Conservation (phyloP, 2,888 invertebrate genomes). For the Drosophila acutilabella region DNA sequence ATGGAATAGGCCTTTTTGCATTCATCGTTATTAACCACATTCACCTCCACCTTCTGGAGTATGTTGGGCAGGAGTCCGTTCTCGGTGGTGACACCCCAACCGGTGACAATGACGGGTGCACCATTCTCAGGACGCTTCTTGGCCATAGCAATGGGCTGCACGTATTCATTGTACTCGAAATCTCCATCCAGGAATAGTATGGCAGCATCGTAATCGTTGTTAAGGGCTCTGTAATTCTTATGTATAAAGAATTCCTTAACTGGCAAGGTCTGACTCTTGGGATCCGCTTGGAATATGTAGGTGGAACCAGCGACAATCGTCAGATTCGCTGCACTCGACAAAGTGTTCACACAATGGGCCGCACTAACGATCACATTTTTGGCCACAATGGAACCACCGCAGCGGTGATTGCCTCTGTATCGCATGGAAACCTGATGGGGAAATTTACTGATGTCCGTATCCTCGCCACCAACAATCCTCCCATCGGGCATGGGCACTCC, state of each 20-base stretch:
- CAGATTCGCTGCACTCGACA: slow-evolving; percentile 40
- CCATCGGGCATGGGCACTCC: slow-evolving; percentile 71
- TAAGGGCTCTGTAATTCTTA: slow-evolving; percentile 86
- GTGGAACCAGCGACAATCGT: slow-evolving; percentile 72
- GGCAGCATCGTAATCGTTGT: slow-evolving; percentile 87
- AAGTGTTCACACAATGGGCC: slow-evolving; percentile 73
- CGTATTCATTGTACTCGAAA: slow-evolving; percentile 76
- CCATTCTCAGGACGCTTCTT: slow-evolving; percentile 80
- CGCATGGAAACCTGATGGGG: slow-evolving; percentile 82
- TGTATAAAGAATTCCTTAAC: slow-evolving; percentile 86
- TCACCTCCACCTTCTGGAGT: slow-evolving; percentile 71
- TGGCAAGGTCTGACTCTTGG: slow-evolving; percentile 78
- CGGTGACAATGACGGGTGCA: slow-evolving; percentile 65
- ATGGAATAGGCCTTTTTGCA: slow-evolving; percentile 68
- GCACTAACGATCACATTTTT: slow-evolving; percentile 69
- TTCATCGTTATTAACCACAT: slow-evolving; percentile 60
- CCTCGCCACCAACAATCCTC: slow-evolving; percentile 74
- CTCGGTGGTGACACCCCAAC: slow-evolving; percentile 77
- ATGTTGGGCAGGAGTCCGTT: slow-evolving; percentile 44
- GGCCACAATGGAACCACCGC: slow-evolving; percentile 74
- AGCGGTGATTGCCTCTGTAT: slow-evolving; percentile 72
- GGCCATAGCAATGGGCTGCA: slow-evolving; percentile 87
- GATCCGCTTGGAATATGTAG: slow-evolving; percentile 34
- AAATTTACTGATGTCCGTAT: slow-evolving; percentile 55
- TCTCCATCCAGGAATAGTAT: slow-evolving; percentile 86